Evolutionary conservation across 2,888 invertebrate genomes (phyloP).

Genomic region (Nasonia oneida): DNA sequence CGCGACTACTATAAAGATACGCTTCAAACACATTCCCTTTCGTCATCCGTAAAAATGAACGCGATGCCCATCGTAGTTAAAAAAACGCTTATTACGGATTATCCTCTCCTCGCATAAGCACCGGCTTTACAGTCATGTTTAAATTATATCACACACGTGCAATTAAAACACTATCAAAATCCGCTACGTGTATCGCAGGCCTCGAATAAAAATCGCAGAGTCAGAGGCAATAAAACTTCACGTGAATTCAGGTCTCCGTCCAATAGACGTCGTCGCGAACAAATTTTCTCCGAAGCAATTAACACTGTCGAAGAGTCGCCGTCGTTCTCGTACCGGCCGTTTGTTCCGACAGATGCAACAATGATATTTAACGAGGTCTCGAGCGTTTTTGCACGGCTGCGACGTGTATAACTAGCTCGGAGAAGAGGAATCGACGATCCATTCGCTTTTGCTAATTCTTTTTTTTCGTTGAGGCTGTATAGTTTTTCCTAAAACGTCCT

Average conservation of each 20-base stretch:
- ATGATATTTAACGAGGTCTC: slow-evolving; percentile 33
- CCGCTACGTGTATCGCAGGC: not conserved
- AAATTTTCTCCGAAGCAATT: slow-evolving; percentile 44
- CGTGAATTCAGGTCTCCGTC: not conserved
- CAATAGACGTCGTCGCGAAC: not conserved
- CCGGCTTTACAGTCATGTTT: not conserved
- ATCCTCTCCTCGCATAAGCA: not conserved
- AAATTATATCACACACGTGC: not conserved
- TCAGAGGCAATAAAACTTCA: not conserved
- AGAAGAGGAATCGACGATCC: not conserved
- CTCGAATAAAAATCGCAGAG: not conserved
- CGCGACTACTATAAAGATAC: not conserved
- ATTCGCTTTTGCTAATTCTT: not conserved
- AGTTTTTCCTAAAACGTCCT: slow-evolving; percentile 30
- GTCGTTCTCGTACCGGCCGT: not conserved
- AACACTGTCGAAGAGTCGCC: not conserved
- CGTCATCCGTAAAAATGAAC: not conserved
- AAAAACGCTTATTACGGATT: not conserved
- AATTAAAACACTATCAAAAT: not conserved
- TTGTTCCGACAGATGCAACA: slow-evolving; percentile 17
- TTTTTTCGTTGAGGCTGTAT: not conserved
- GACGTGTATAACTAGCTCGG: not conserved
- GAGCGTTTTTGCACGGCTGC: slow-evolving; percentile 30
- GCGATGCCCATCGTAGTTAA: not conserved
- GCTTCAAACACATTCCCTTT: not conserved